Conservation (phyloP, 2,888 invertebrate species). For the Hedya salicella region DNA sequence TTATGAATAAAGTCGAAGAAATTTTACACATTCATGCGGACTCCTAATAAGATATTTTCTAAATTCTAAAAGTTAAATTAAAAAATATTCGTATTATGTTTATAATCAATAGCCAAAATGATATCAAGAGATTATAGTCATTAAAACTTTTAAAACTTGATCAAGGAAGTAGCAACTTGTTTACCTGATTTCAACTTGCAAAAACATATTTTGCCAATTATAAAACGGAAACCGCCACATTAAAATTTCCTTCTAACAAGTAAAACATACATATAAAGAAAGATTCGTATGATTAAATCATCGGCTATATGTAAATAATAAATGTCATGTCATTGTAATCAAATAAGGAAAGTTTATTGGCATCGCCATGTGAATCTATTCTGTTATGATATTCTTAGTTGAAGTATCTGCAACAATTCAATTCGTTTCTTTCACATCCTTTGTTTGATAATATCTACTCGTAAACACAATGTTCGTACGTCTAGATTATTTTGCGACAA, state of each 20-base stretch:
- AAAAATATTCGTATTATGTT: too few species aligned
- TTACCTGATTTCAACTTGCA: not conserved
- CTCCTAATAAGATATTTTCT: too few species aligned
- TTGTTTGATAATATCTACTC: constrained; percentile 39
- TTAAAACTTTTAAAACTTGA: not conserved
- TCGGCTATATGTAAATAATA: constrained; percentile 13
- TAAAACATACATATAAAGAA: constrained; percentile 4
- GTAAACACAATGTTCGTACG: constrained; percentile 21
- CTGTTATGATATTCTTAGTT: not conserved
- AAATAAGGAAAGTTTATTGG: constrained; percentile 20
- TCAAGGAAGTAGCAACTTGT: constrained; percentile 6
- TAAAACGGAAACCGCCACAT: constrained; percentile 16
- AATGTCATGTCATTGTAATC: constrained; percentile 15
- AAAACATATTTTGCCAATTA: constrained; percentile 14
- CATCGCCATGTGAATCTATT: not conserved
- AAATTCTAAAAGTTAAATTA: too few species aligned
- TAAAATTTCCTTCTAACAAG: constrained; percentile 5
- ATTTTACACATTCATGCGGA: too few species aligned
- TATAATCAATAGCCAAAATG: not conserved
- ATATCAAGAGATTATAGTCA: not conserved
- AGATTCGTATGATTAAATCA: constrained; percentile 9
- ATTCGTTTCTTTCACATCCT: constrained; percentile 29
- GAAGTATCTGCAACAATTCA: constrained; percentile 17
- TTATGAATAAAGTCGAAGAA: too few species aligned
- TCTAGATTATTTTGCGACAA: constrained; percentile 32